phyloP scores from a whole-genome alignment of 2,113 vertebrate genomes.

The Perca fluviatilis region DNA sequence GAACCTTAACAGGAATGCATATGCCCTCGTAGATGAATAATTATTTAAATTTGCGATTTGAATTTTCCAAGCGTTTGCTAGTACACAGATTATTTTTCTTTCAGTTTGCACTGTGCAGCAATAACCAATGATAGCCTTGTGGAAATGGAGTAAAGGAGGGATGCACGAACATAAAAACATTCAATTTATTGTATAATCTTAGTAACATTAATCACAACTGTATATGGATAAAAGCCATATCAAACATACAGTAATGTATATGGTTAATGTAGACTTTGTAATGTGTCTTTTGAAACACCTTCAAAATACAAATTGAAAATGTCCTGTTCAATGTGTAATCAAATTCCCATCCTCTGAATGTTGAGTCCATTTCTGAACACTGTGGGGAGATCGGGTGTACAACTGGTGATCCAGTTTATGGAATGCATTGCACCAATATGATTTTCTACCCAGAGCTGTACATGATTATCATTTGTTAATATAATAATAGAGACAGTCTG shows the following conservation, averaged over 20 bases:
- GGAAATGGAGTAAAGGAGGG: not conserved
- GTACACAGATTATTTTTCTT: not conserved
- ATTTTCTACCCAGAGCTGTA: slow-evolving; percentile 10
- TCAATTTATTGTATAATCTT: slow-evolving; percentile 23
- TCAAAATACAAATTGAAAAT: not conserved
- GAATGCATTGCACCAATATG: slow-evolving; percentile 33
- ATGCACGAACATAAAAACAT: not conserved
- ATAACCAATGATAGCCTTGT: fast-evolving
- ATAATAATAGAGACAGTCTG: not conserved
- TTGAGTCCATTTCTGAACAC: not conserved
- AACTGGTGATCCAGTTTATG: slow-evolving; percentile 18
- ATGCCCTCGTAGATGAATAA: not conserved
- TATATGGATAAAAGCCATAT: not conserved
- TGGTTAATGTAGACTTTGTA: not conserved
- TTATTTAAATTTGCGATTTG: not conserved
- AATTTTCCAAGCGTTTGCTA: not conserved
- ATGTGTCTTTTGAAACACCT: not conserved
- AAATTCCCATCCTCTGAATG: slow-evolving; percentile 7
- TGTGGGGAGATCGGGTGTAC: not conserved
- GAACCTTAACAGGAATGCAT: not conserved
- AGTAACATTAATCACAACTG: slow-evolving; percentile 5
- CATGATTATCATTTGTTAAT: slow-evolving; percentile 8
- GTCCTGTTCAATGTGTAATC: not conserved
- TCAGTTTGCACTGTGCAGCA: not conserved
- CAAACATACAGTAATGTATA: not conserved